Evolutionary conservation across 2,797 vertebrate species (phyloP).

Genomic region (Eulemur coronatus): DNA sequence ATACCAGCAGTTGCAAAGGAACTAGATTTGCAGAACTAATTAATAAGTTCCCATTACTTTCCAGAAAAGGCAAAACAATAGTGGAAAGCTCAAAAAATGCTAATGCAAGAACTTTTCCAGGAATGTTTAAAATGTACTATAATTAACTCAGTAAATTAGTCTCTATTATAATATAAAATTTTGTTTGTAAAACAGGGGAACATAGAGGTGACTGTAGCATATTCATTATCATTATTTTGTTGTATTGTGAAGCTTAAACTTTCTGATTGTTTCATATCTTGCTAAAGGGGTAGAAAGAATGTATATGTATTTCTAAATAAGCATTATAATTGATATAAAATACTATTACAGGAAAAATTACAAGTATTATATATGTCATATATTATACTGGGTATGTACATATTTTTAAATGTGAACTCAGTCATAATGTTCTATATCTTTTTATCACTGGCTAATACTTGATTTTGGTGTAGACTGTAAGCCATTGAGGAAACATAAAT

Average conservation of each 20-base stretch:
- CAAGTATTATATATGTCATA: not conserved
- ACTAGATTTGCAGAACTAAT: not conserved
- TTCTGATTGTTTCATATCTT: not conserved
- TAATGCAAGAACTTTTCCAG: not conserved
- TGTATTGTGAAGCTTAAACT: not conserved
- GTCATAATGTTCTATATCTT: not conserved
- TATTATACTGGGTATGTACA: not conserved
- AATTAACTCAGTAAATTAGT: constrained; percentile 11
- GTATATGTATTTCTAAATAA: not conserved
- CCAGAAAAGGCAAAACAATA: not conserved
- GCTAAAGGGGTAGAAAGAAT: not conserved
- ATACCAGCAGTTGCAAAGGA: not conserved
- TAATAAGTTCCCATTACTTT: not conserved
- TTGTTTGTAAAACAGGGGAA: not conserved
- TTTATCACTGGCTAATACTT: not conserved
- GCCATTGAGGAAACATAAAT: not conserved
- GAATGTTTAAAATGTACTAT: not conserved
- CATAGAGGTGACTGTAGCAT: not conserved
- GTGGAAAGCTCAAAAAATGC: not conserved
- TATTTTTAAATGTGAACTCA: not conserved
- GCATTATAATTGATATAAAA: not conserved
- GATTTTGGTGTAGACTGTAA: not conserved
- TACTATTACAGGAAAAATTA: not conserved
- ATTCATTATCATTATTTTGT: not conserved
- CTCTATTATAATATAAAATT: not conserved